Evolutionary conservation across 2,113 vertebrate species (phyloP).

Genomic region (Okapia johnstoni): DNA sequence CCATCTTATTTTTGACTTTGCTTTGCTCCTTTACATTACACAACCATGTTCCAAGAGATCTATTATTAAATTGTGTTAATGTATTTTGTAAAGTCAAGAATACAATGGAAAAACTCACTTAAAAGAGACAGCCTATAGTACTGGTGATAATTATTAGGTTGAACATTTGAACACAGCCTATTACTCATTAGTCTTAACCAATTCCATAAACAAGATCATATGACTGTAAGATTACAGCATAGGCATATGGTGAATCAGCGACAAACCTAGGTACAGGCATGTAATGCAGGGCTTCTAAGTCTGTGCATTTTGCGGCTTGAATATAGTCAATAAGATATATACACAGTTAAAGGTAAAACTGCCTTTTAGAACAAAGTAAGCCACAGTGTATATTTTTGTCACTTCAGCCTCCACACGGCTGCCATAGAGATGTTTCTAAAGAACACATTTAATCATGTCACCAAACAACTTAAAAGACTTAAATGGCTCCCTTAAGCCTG

Average conservation of each 20-base stretch:
- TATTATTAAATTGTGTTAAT: not conserved
- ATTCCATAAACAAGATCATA: not conserved
- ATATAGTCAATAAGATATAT: not conserved
- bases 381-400: not conserved
- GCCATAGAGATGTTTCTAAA: not conserved
- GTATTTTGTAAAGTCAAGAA: not conserved
- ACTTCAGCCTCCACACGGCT: not conserved
- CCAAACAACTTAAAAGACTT: not conserved
- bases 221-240: not conserved
- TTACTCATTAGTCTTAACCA: not conserved
- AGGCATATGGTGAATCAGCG: not conserved
- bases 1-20: not conserved
- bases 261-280: not conserved
- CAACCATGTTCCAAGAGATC: not conserved
- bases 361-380: not conserved
- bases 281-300: not conserved
- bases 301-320: not conserved
- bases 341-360: not conserved
- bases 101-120: not conserved
- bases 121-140: not conserved
- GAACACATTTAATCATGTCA: not conserved
- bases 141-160: not conserved
- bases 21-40: not conserved
- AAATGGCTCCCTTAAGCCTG: not conserved
- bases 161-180: not conserved